Base-by-base conservation (phyloP, 1,140 invertebrate species). In the Solenopsis invicta region DNA sequence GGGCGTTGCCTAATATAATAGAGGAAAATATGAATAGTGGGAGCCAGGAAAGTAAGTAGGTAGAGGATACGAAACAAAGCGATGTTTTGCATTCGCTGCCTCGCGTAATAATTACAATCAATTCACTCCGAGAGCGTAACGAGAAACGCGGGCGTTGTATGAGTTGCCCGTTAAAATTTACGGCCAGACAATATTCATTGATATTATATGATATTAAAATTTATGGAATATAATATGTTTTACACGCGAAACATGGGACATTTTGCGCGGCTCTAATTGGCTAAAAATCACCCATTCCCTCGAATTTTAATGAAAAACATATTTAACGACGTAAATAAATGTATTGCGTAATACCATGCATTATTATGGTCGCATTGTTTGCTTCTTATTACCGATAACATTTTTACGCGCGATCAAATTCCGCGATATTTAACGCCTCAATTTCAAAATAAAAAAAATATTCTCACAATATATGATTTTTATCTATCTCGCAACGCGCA, bases 171-270 rank as follows among this genome's bases (percentile, higher is more conserved):
- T 84, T 84, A 84, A 84, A 84, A 84, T 84, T 84, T 84, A 84
- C 80, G 80, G 69, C 56, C 80, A 84, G 80, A 84, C 80, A 75
- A 84, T 84, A 84, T 84, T 84, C 80, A 84, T 84, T 84, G 80
- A 84, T 84, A 84, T 84, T 84, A 84, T 84, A 84, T 84, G 80
- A 84, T 84, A 84, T 84, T 84, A 84, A 84, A 84, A 84, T 84
- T 84, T 84, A 84, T 84, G 80, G 56, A 84, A 84, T 84, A 84
- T 84, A 84, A 84, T 82, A 84, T 84, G 69, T 84, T 84, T 84
- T 84, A 84, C 80, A 75, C 69, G 69, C 54, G 69, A 84, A 84
- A 84, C 80, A 84, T 59, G 80, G 80, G 80, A 84, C 80, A 84
- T 84, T 84, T 84, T 84, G 80, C 80, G 69, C 80, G 54, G 54